Evolutionary conservation across 2,797 vertebrate genomes (phyloP).

Genomic region (Rousettus madagascariensis): DNA sequence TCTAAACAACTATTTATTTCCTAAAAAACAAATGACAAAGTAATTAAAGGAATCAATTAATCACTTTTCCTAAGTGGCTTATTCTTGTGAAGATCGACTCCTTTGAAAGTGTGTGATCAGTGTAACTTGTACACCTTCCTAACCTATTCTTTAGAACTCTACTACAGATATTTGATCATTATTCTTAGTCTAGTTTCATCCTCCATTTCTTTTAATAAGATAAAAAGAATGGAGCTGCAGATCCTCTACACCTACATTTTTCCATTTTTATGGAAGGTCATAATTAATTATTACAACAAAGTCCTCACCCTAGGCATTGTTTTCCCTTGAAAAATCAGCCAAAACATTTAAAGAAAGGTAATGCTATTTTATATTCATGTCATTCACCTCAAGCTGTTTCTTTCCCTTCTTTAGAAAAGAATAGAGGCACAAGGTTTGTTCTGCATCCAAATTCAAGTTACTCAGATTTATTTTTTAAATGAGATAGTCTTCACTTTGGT

Average conservation of each 20-base stretch:
- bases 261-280: neutral
- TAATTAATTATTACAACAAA: neutral
- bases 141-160: neutral
- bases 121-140: neutral
- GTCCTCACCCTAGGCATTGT: neutral
- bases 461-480: neutral
- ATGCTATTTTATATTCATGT: neutral
- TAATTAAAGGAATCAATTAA: neutral
- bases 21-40: neutral
- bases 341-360: neutral
- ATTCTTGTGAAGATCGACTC: neutral
- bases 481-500: neutral
- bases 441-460: neutral
- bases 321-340: neutral
- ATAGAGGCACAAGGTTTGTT: neutral
- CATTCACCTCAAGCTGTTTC: neutral
- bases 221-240: neutral
- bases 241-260: neutral
- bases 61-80: neutral
- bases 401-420: neutral
- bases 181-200: neutral
- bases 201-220: neutral
- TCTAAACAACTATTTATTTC: slow-evolving; percentile 11
- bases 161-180: neutral
- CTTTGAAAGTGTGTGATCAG: neutral